Base-by-base conservation (phyloP, 2,797 vertebrate genomes). In the Anguilla anguilla region DNA sequence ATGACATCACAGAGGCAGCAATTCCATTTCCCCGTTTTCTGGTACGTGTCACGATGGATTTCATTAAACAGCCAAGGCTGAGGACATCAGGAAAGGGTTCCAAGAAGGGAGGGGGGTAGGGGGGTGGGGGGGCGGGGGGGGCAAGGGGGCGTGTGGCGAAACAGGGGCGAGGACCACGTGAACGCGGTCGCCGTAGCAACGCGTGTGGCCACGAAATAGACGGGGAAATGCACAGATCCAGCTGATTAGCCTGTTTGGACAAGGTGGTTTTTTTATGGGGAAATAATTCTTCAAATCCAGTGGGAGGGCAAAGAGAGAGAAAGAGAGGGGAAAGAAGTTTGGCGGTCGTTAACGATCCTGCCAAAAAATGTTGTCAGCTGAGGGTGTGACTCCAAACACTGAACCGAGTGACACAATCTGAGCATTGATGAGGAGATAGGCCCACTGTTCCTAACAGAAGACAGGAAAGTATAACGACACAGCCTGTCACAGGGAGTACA, bases 1-100 rank as follows among this genome's bases (percentile, higher is more conserved):
- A 87, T 87, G 82, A 87, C 84, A 87, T 87, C 51, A 84, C 86
- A 83, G 82, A 83, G 84, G 7, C 84, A 6, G 7, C 28, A 35
- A 6, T 5, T 67, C 46, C 31, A n/a, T 31, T n/a, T 85, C 59
- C 35, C 35, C 49, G 81, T 61, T 84, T 87, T 64, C 53, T 82
- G 51, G 81, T 19, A 72, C 57, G 46, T 85, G 83, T 88, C 83
- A 77, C 39, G 31, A 79, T 69, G 35, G 77, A 88, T 74, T 79
- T 69, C 57, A 88, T 88, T 79, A 88, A 85, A 5, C 61, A n/a
- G 25, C 13, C 57, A 59, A 11, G 19, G 57, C 22, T 25, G 61
- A 25, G 61, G 5, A 6, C 22, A 64, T n/a, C 25, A 64, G 4
- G 0, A n/a, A 6, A 64, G 22, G 61, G 61, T 22, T 25, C 61